Percentiles rank a stretch among this genome's conserved stretches.
These are phyloP conservation scores for Stichodactyla mertensii DNA, from an alignment of 64 coral and sea anemone species.

Conservation along the genomic window DNA sequence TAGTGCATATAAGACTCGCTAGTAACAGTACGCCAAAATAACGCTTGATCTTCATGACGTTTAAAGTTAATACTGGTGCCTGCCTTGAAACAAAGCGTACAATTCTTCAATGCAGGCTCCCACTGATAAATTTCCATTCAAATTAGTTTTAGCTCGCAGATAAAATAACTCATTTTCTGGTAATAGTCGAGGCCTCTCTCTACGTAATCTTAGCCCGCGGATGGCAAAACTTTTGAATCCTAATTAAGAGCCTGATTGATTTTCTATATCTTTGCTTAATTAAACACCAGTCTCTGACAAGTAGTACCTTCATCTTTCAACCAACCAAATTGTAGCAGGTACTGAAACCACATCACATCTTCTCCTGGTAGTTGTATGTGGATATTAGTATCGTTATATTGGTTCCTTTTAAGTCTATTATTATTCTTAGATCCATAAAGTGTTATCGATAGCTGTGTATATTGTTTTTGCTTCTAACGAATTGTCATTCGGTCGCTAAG, in stretches of 20 bases:
- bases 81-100: background rate
- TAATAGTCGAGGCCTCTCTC: background rate
- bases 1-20: background rate
- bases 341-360: background rate
- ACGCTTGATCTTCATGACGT: background rate
- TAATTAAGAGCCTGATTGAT: background rate
- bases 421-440: no score
- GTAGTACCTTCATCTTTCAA: background rate
- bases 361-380: background rate
- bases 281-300: background rate
- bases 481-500: no score
- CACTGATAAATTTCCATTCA: background rate
- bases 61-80: background rate
- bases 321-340: background rate
- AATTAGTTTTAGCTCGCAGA: background rate
- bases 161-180: background rate
- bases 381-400: background rate
- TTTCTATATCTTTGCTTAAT: background rate
- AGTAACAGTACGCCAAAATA: background rate
- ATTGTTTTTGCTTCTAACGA: no score
- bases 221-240: background rate
- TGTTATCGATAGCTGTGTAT: no score
- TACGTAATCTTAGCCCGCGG: no score
- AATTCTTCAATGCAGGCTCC: background rate
- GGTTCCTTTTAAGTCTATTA: no score